phyloP scores from a whole-genome alignment of 30 jellyfish, hydroid and myxozoan genomes.

The Catostylus mosaicus region DNA sequence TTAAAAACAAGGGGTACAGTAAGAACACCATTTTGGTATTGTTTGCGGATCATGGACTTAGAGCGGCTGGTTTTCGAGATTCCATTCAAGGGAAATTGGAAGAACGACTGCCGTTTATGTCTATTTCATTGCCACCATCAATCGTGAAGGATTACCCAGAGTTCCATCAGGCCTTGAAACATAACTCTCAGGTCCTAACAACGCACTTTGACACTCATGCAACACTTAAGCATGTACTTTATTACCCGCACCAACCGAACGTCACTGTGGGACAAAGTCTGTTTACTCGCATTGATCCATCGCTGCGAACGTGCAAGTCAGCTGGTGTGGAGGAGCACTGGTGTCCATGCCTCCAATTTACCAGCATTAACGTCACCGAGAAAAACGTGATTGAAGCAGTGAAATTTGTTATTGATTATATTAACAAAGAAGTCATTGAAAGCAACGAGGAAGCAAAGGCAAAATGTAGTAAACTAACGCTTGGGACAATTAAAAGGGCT shows the following conservation, averaged over 20 bases:
- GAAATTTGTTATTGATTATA: constrained; percentile 38
- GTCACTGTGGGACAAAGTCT: constrained; percentile 68
- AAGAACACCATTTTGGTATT: constrained; percentile 57
- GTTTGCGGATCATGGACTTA: constrained; percentile 88
- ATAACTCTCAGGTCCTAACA: constrained; percentile 61
- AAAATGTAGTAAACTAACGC: constrained; percentile 20
- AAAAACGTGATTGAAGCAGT: constrained; percentile 38
- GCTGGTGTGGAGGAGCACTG: constrained; percentile 81
- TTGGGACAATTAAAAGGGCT: constrained; percentile 38
- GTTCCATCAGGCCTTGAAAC: constrained; percentile 37
- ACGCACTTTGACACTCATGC: constrained; percentile 86
- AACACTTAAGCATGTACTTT: constrained; percentile 61
- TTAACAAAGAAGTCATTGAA: constrained; percentile 48
- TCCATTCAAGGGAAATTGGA: constrained; percentile 81
- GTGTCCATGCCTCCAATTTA: constrained; percentile 82
- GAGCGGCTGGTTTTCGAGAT: constrained; percentile 61
- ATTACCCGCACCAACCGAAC: constrained; percentile 41
- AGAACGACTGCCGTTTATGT: constrained; percentile 84
- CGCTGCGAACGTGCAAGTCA: constrained; percentile 56
- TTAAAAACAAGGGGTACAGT: constrained; percentile 18
- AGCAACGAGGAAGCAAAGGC: constrained; percentile 15
- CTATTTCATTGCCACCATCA: constrained; percentile 70
- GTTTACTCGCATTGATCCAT: constrained; percentile 57
- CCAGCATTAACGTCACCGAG: constrained; percentile 18
- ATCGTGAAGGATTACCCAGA: constrained; percentile 44